phyloP scores from a whole-genome alignment of 2,113 vertebrate species.

The Callocephalon fimbriatum region DNA sequence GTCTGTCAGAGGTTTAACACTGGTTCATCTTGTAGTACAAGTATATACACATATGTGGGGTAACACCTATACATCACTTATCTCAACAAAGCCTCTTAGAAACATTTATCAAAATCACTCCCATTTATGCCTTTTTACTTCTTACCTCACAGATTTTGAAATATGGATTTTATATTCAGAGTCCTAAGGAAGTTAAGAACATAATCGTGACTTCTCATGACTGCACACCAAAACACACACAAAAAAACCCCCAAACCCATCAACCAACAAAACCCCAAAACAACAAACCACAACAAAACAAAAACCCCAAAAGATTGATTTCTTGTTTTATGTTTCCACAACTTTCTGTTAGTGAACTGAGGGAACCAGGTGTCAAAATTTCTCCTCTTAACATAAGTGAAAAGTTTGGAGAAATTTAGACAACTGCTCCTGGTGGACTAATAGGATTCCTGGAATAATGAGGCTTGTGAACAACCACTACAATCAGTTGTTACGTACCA shows the following conservation, averaged over 20 bases:
- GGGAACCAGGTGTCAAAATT: not conserved
- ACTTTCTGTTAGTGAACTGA: not conserved
- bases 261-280: not conserved
- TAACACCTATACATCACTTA: not conserved
- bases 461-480: not conserved
- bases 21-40: not conserved
- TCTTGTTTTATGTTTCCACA: not conserved
- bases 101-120: not conserved
- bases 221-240: not conserved
- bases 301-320: not conserved
- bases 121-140: not conserved
- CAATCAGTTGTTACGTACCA: not conserved
- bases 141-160: not conserved
- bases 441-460: not conserved
- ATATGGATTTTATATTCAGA: not conserved
- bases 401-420: not conserved
- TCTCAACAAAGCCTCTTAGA: conserved; percentile 26
- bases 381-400: rapidly evolving
- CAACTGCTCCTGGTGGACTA: not conserved
- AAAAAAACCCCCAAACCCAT: not conserved
- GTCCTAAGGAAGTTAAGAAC: not conserved
- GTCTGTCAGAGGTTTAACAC: not conserved
- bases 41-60: not conserved
- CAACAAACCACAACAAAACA: not conserved
- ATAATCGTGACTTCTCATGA: not conserved